Evolutionary conservation across 2,888 invertebrate genomes (phyloP).

Genomic region (Diarsia rubi): DNA sequence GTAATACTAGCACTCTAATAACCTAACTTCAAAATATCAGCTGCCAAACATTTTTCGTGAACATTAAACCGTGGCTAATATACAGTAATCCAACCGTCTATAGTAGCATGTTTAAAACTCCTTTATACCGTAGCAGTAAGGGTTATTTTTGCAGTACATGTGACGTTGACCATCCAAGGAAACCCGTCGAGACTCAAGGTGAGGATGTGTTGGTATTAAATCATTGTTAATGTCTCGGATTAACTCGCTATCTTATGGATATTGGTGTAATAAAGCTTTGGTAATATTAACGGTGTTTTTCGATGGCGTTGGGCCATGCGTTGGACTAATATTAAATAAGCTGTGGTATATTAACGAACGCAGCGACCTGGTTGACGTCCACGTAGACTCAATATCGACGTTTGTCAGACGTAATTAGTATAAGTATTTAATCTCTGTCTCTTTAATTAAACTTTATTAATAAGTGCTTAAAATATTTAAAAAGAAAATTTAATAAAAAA

Average conservation of each 20-base stretch:
- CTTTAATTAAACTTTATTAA: too few species aligned
- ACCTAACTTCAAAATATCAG: constrained; percentile 23
- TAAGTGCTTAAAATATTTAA: too few species aligned
- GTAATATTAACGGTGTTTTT: constrained; percentile 27
- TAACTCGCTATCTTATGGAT: constrained; percentile 59
- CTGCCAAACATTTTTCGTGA: constrained; percentile 36
- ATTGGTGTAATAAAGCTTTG: constrained; percentile 38
- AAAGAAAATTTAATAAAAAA: too few species aligned
- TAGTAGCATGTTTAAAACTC: too few species aligned
- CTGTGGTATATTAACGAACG: too few species aligned
- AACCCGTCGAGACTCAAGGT: constrained; percentile 45
- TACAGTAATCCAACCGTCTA: constrained; percentile 12
- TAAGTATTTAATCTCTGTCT: too few species aligned
- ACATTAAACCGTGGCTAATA: constrained; percentile 40
- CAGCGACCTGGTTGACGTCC: too few species aligned
- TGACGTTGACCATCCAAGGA: constrained; percentile 46
- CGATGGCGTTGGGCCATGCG: not conserved
- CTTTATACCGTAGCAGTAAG: not conserved
- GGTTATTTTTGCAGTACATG: not conserved
- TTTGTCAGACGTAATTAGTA: too few species aligned
- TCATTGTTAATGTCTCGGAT: constrained; percentile 70
- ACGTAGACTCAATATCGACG: too few species aligned
- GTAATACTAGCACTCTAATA: constrained; percentile 16
- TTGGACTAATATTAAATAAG: not conserved
- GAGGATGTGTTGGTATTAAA: constrained; percentile 61